These are phyloP conservation scores for Poecile montanus DNA, from an alignment of 2,797 vertebrate genomes.

Conservation along the genomic window DNA sequence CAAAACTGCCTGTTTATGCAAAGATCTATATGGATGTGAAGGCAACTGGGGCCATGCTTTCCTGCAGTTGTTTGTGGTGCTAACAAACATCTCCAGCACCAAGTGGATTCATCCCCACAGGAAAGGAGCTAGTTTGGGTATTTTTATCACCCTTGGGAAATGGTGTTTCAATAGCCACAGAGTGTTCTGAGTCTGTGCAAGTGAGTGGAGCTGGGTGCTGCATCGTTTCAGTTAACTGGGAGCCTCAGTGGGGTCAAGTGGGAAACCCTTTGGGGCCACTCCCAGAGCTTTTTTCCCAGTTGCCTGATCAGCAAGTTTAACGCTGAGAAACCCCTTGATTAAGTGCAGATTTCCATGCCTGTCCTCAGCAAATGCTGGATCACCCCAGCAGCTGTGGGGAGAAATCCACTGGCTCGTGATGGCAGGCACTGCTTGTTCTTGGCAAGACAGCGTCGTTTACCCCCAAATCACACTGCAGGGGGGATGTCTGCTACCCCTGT, in stretches of 20 bases:
- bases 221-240: neutral
- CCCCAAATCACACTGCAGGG: neutral
- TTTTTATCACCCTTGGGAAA: conserved; percentile 2
- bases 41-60: neutral
- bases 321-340: neutral
- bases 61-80: neutral
- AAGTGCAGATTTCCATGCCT: neutral
- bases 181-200: neutral
- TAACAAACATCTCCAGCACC: neutral
- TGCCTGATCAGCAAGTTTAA: neutral
- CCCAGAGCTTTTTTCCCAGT: neutral
- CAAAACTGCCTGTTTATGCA: conserved; percentile 31
- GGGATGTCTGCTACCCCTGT: neutral
- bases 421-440: neutral
- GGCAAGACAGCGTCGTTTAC: neutral
- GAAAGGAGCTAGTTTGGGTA: neutral
- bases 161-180: neutral
- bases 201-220: neutral
- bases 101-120: neutral
- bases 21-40: neutral
- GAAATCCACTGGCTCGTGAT: rapidly evolving
- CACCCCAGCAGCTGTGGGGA: neutral
- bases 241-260: rapidly evolving
- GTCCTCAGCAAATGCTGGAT: neutral
- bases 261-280: neutral